These are phyloP conservation scores for Chaunax sp. DNA, from an alignment of 2,797 vertebrate species.

Conservation along the genomic window DNA sequence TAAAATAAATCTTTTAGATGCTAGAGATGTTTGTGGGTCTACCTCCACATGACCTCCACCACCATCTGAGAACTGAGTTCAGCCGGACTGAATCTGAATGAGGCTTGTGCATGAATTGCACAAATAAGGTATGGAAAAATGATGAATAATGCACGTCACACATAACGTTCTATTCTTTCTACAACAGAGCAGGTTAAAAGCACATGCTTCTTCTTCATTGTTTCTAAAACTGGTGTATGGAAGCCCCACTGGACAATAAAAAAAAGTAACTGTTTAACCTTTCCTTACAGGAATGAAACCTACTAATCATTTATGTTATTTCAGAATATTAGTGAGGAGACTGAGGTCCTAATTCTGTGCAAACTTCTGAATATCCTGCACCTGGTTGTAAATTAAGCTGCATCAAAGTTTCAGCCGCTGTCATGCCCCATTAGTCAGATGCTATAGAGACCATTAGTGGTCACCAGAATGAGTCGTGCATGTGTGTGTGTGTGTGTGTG, in stretches of 20 bases:
- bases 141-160: constrained; percentile 68
- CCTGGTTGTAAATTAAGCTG: constrained; percentile 15
- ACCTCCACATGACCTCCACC: background rate
- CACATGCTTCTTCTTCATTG: too few relatives aligned
- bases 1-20: too few relatives aligned
- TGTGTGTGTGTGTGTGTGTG: constrained; percentile 1
- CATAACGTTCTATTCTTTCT: constrained; percentile 41
- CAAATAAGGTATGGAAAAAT: constrained; percentile 62
- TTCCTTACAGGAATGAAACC: too few relatives aligned
- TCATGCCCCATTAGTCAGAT: constrained; percentile 4
- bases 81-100: background rate
- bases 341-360: background rate
- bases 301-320: too few relatives aligned
- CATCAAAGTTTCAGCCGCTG: constrained; percentile 10
- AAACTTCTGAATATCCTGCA: background rate
- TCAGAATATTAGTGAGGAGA: too few relatives aligned
- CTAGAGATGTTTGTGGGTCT: background rate
- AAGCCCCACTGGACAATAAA: too few relatives aligned
- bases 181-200: background rate
- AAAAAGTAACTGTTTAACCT: too few relatives aligned
- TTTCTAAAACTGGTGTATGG: too few relatives aligned
- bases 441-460: background rate
- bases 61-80: background rate
- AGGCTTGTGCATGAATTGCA: constrained; percentile 1
- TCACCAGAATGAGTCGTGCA: constrained; percentile 27